These are phyloP conservation scores for Trogon melanurus DNA, from an alignment of 2,113 vertebrate genomes.

Conservation along the genomic window DNA sequence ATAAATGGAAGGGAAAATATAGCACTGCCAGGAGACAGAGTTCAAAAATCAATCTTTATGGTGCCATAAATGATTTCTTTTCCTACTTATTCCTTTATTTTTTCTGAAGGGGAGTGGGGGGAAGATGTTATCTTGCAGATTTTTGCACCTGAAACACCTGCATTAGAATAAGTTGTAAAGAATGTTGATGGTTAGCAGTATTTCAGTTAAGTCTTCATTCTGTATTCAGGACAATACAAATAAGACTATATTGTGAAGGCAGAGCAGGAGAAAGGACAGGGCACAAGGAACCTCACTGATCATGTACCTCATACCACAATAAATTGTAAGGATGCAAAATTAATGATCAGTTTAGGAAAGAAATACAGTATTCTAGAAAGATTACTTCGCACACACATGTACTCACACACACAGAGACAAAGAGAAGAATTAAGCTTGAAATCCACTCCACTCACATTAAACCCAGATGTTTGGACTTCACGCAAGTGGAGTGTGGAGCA, in stretches of 20 bases:
- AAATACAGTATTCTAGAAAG: neutral
- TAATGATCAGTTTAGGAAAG: neutral
- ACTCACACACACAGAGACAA: neutral
- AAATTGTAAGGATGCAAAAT: neutral
- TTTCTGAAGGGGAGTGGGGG: accelerated
- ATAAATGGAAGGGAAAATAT: neutral
- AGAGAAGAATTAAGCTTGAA: conserved; percentile 33
- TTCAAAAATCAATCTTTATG: neutral
- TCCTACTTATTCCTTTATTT: neutral
- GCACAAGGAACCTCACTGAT: neutral
- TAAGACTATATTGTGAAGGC: neutral
- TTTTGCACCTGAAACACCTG: neutral
- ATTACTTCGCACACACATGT: neutral
- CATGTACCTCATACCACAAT: neutral
- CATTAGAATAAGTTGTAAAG: neutral
- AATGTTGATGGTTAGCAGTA: neutral
- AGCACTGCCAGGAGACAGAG: neutral
- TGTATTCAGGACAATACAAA: neutral
- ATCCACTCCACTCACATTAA: conserved; percentile 33
- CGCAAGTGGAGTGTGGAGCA: conserved; percentile 9
- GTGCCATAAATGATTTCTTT: neutral
- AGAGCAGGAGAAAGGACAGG: neutral
- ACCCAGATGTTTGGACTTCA: conserved; percentile 2
- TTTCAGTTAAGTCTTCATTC: neutral
- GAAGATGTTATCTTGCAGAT: neutral